These are phyloP conservation scores for Ciona savignyi DNA, from an alignment of 23 tunicate genomes.

Conservation along the genomic window DNA sequence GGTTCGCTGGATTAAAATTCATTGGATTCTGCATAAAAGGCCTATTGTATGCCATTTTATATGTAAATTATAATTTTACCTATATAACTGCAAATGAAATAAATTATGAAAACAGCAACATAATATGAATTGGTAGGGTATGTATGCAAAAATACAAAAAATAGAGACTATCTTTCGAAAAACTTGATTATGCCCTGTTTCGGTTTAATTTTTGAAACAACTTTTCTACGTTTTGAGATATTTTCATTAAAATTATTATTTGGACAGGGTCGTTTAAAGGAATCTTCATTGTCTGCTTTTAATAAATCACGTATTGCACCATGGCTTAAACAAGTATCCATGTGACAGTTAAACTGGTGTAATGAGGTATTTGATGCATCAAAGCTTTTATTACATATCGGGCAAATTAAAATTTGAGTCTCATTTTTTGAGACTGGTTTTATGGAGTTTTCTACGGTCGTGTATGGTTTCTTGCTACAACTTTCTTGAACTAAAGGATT, in stretches of 20 bases:
- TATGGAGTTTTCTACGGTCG: background rate
- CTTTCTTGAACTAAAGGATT: no score
- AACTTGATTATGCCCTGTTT: no score
- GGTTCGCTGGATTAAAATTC: no score
- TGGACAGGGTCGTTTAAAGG: background rate
- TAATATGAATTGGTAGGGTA: no score
- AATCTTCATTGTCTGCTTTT: constrained; percentile 2
- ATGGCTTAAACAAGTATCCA: constrained; percentile 70
- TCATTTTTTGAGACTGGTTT: background rate
- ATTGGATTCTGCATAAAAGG: no score
- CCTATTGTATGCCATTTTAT: no score
- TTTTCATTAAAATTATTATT: background rate
- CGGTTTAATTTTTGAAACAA: no score
- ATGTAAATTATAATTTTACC: background rate
- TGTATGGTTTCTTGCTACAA: no score
- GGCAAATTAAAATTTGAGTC: constrained; percentile 34
- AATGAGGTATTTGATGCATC: constrained; percentile 22
- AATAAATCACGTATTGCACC: constrained; percentile 38
- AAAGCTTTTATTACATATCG: constrained; percentile 43
- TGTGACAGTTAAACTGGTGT: constrained; percentile 42
- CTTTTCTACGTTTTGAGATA: no score
- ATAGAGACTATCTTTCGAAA: background rate
- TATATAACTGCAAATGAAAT: no score
- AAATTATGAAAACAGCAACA: background rate
- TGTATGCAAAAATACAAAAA: background rate